A percentile compares a stretch with the other conserved stretches of the same genome.
These are phyloP conservation scores for Enteromius thamalakanensis DNA, from an alignment of 2,797 vertebrate species.

Conservation along the genomic window DNA sequence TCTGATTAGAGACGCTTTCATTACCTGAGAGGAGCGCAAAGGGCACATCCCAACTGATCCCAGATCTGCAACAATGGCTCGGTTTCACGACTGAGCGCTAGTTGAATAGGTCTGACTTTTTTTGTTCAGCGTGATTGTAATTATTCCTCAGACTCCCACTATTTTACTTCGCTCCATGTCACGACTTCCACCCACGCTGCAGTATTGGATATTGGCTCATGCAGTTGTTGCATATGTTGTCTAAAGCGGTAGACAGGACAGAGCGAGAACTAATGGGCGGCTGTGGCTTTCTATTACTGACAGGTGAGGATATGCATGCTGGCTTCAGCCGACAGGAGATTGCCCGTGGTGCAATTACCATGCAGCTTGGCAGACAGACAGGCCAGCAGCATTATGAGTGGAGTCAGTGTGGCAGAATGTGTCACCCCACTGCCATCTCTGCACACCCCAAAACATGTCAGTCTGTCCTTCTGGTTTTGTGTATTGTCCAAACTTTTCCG, in stretches of 20 bases:
- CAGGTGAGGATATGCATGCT: constrained; percentile 46
- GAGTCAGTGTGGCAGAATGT: constrained; percentile 41
- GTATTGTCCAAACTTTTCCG: constrained; percentile 22
- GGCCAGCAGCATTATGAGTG: constrained; percentile 35
- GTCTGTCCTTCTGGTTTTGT: constrained; percentile 11
- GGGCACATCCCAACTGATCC: constrained; percentile 6
- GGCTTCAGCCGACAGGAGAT: constrained; percentile 52
- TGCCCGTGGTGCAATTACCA: constrained; percentile 51
- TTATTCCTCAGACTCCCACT: constrained; percentile 47
- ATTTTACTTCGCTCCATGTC: constrained; percentile 38
- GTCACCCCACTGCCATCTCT: constrained; percentile 26
- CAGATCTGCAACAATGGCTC: constrained; percentile 16
- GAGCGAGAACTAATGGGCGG: constrained; percentile 36
- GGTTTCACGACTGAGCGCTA: background rate
- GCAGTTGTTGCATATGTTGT: constrained; percentile 37
- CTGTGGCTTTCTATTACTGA: constrained; percentile 43
- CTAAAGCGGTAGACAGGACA: constrained; percentile 16
- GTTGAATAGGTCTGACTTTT: constrained; percentile 27
- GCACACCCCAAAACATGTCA: constrained; percentile 26
- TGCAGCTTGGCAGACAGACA: constrained; percentile 40
- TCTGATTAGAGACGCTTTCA: constrained; percentile 59
- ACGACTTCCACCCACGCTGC: constrained; percentile 32
- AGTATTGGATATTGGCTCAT: constrained; percentile 39
- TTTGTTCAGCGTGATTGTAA: constrained; percentile 41
- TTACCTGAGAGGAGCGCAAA: constrained; percentile 52